A percentile compares a stretch with the other conserved stretches of the same genome.
Evolutionary conservation across 1,140 invertebrate species (phyloP).

Genomic region (Oryzaephilus surinamensis): DNA sequence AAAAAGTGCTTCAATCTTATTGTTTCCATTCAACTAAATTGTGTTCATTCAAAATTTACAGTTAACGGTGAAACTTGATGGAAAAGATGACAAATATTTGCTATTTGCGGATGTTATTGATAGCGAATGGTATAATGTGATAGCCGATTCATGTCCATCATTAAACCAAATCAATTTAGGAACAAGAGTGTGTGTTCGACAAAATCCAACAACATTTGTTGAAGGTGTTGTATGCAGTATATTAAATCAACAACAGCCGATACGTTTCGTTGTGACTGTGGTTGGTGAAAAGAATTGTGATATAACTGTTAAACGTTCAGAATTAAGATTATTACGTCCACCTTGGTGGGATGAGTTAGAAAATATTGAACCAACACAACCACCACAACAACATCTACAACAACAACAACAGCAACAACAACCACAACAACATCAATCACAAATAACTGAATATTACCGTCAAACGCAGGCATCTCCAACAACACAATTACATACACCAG

Average conservation of each 20-base stretch:
- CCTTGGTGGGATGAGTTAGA: constrained; percentile 94
- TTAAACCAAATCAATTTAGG: constrained; percentile 53
- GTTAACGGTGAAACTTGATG: constrained; percentile 66
- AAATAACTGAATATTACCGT: constrained; percentile 35
- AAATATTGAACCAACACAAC: constrained; percentile 31
- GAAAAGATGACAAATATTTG: constrained; percentile 48
- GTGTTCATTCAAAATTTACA: constrained; percentile 30
- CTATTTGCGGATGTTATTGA: constrained; percentile 60
- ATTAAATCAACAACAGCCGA: constrained; percentile 48
- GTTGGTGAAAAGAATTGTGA: constrained; percentile 38
- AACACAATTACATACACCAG: constrained; percentile 39
- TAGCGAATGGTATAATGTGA: constrained; percentile 73
- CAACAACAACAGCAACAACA: background rate
- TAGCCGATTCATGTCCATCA: constrained; percentile 85
- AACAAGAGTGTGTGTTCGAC: constrained; percentile 41
- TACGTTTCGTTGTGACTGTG: constrained; percentile 70
- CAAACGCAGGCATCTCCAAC: constrained; percentile 41
- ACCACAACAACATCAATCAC: constrained; percentile 9
- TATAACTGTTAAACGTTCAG: constrained; percentile 63
- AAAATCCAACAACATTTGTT: constrained; percentile 57
- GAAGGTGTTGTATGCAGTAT: constrained; percentile 74
- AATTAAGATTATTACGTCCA: constrained; percentile 78
- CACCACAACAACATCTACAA: background rate
- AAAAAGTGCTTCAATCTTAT: background rate
- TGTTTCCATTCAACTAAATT: background rate